Evolutionary conservation across 2,888 invertebrate genomes (phyloP).

Genomic region (Abscondita cerata): DNA sequence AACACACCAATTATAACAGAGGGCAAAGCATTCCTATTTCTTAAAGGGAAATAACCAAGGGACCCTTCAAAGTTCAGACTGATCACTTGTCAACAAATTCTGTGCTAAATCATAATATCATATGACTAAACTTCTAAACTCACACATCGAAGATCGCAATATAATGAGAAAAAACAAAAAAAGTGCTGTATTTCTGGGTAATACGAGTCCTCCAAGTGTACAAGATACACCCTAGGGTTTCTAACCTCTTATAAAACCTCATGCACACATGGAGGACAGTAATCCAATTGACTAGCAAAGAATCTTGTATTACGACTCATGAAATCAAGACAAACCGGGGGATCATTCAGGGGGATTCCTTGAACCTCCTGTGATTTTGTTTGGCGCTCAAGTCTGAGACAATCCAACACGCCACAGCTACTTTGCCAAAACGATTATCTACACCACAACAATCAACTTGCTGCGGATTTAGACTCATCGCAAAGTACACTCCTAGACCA

Average conservation of each 20-base stretch:
- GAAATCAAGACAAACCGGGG: background rate
- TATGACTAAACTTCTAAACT: background rate
- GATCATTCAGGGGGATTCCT: background rate
- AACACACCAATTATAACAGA: too few species aligned
- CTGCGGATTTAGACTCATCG: too few species aligned
- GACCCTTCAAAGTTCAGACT: background rate
- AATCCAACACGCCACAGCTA: background rate
- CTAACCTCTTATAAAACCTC: background rate
- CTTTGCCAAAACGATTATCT: too few species aligned
- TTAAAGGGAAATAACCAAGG: background rate
- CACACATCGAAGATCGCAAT: background rate
- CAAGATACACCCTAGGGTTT: background rate
- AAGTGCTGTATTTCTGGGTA: background rate
- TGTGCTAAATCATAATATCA: background rate
- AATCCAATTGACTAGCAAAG: background rate
- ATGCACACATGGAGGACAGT: background rate
- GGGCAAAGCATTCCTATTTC: background rate
- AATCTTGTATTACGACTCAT: background rate
- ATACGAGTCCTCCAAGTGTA: background rate
- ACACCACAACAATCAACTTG: too few species aligned
- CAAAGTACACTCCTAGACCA: too few species aligned
- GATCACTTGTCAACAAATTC: background rate
- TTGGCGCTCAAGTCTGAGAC: background rate
- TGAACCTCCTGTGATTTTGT: background rate
- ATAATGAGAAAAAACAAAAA: background rate